Conservation (phyloP, 92 coral and sea anemone species). For the Parazoanthus atlanticus region DNA sequence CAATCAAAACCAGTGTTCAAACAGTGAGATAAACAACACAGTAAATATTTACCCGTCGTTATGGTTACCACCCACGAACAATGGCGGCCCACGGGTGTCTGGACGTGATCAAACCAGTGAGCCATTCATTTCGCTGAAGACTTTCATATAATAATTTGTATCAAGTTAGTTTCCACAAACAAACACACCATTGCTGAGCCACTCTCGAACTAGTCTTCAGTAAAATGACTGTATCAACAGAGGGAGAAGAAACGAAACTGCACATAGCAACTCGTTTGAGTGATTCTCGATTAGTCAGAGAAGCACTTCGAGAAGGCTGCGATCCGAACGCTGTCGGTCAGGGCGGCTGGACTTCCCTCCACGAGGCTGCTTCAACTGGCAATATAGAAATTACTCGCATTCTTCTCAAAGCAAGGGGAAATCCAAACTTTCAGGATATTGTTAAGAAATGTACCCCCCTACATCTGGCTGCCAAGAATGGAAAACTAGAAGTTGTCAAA, state of each 20-base stretch:
- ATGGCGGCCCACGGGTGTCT: conserved; percentile 10
- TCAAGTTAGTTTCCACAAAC: conserved; percentile 24
- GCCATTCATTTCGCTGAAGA: background rate
- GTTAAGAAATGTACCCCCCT: conserved; percentile 55
- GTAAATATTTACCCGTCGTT: conserved; percentile 86
- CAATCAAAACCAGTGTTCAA: conserved; percentile 38
- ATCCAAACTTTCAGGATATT: conserved; percentile 69
- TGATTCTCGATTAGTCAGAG: conserved; percentile 55
- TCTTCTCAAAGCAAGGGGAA: conserved; percentile 64
- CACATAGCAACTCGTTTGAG: conserved; percentile 63
- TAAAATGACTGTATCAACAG: conserved; percentile 71
- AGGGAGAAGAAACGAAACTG: conserved; percentile 64
- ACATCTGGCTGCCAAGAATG: conserved; percentile 71
- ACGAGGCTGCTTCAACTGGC: conserved; percentile 71
- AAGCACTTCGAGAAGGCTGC: conserved; percentile 58
- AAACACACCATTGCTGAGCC: background rate
- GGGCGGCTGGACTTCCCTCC: conserved; percentile 76
- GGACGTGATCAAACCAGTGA: background rate
- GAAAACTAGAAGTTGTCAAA: conserved; percentile 63
- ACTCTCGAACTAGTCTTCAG: background rate
- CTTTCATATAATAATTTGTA: background rate
- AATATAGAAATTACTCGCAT: conserved; percentile 42
- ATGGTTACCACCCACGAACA: conserved; percentile 48
- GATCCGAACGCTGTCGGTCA: conserved; percentile 65
- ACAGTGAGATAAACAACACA: background rate